Base-by-base conservation (phyloP, 2,113 vertebrate species). In the Monarcha castaneiventris region DNA sequence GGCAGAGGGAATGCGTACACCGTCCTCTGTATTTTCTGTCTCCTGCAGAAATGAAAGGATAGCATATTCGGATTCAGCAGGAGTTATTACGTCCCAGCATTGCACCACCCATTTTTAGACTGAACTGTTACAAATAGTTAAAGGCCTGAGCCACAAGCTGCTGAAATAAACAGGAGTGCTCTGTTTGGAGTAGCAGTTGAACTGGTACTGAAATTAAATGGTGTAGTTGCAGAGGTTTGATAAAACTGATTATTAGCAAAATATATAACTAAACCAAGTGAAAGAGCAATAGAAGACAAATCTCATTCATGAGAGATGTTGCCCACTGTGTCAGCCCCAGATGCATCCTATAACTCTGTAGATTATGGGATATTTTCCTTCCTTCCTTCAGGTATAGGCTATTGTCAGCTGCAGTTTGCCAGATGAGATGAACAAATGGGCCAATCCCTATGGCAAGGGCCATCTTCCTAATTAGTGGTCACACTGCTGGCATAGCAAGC, bases 281-380 rank as follows among this genome's bases (percentile, higher is more conserved):
- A 78, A 83, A 94, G 62, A 92, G 37, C 54, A 64, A 43, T 1
- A 16, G 83, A 67, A 95, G 86, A 72, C 44, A 81, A 46, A 64
- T 48, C n/a, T 67, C 41, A 46, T 89, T 48, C 41, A 22, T 84
- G 72, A 74, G 68, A 77, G 64, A 30, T 67, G 35, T 10, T 55
- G 21, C 41, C 62, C 8, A 3, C 67, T 48, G 27, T 7, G 56
- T 73, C 83, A 86, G 75, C 55, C 59, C 35, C 78, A 75, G 79
- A 72, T 72, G 32, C 48, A 56, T 66, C 43, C 75, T 59, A 5
- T 43, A 62, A 61, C 56, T 13, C 26, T 11, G 3, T n/a, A 64
- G 73, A 64, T 72, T 84, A 72, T 33, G 37, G 79, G 83, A 59
- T 55, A 64, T 93, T 95, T 96, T 90, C 90, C 59, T 69, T 86